Evolutionary conservation across 2,113 vertebrate species (phyloP).

Genomic region (Erythrocercus mccallii): DNA sequence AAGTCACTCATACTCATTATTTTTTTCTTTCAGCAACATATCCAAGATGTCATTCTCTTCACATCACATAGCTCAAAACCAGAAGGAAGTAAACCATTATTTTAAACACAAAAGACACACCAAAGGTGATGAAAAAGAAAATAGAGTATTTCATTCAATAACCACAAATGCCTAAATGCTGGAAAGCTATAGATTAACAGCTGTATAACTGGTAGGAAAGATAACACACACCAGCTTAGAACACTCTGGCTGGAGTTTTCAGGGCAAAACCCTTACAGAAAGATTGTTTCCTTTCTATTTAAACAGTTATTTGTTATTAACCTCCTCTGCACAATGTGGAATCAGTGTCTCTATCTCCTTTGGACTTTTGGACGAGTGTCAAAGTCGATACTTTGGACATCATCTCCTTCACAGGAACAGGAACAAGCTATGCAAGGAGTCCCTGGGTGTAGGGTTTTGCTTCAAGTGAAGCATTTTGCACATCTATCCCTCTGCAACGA

Average conservation of each 20-base stretch:
- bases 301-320: background rate
- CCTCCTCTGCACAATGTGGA: background rate
- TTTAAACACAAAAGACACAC: background rate
- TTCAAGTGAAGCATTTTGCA: background rate
- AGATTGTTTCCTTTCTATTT: background rate
- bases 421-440: background rate
- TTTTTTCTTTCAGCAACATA: background rate
- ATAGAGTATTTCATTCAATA: background rate
- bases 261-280: background rate
- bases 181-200: background rate
- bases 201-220: background rate
- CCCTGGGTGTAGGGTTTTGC: background rate
- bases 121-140: background rate
- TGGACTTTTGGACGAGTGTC: background rate
- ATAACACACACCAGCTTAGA: background rate
- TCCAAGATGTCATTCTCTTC: background rate
- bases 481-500: background rate
- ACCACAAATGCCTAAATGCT: background rate
- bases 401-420: fast-evolving
- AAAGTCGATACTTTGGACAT: fast-evolving
- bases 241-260: background rate
- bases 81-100: background rate
- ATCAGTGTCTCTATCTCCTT: background rate
- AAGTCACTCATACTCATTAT: background rate
- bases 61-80: background rate